Base-by-base conservation (phyloP, 2,113 vertebrate genomes). In the Procavia capensis region DNA sequence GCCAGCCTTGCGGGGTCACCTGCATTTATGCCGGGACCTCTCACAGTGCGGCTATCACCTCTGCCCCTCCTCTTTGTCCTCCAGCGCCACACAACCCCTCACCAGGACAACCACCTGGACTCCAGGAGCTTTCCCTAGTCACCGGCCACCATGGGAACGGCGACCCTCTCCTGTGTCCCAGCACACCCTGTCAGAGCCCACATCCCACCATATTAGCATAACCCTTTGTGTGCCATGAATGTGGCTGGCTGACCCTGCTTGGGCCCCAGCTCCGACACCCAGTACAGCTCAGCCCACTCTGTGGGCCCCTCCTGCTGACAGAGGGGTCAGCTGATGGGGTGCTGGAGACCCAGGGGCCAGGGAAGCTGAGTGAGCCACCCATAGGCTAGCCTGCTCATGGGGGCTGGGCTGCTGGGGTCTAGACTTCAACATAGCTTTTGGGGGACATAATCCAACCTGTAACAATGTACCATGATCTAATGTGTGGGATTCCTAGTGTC, bases 251-350 rank as follows among this genome's bases (percentile, higher is more conserved):
- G 31, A 11, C 14, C 34, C 66, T n/a, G 17, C 19, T 36, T 34
- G 17, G 31, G n/a, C n/a, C 47, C 39, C 43, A 10, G 4, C 0
- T 2, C 14, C 7, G 3, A 41, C 14, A 14, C 4, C 14, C 7
- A 2, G 34, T 9, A 14, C 4, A 0, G 29, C 61, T 25, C 29
- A 24, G 75, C 54, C 24, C 29, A 4, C 29, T 54, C 64, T 25
- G 45, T 6, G 6, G 84, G 83, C 5, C 70, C 29, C 39, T n/a
- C 85, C 54, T n/a, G 54, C 34, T 39, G 31, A 31, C n/a, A 11
- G 57, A 59, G 3, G 19, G 74, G 20, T 10, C 31, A 4, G 39
- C n/a, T 17, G 34, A 31, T 64, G 41, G 41, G n/a, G 41, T 31
- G 10, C 57, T 24, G 70, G 72, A 50, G 34, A 78, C 50, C 50